A percentile compares a stretch with the other conserved stretches of the same genome.
Conservation (phyloP, 1,140 invertebrate genomes). For the Eumaeus atala region DNA sequence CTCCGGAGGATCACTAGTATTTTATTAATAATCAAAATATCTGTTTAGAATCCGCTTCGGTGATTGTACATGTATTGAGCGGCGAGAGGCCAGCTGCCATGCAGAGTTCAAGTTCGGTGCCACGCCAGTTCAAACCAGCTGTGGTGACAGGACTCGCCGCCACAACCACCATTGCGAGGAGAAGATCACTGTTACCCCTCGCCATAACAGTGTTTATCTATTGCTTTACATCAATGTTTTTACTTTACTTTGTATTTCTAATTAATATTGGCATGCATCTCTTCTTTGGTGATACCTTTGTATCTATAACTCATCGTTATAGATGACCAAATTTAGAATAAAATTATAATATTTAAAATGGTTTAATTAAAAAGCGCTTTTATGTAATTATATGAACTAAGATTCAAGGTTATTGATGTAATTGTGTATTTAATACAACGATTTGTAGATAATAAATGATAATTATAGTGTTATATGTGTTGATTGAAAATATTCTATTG, state of each 20-base stretch:
- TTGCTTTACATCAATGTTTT: slow-evolving; percentile 17
- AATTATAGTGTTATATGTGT: slow-evolving; percentile 2
- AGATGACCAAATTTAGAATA: slow-evolving; percentile 14
- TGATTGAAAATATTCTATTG: background rate
- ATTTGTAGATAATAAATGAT: slow-evolving; percentile 14
- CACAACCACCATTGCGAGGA: slow-evolving; percentile 30
- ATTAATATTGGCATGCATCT: slow-evolving; percentile 18
- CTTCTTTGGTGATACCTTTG: slow-evolving; percentile 17
- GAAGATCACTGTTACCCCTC: slow-evolving; percentile 20
- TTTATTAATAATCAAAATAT: background rate
- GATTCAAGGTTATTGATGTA: slow-evolving; percentile 14
- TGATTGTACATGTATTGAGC: slow-evolving; percentile 79
- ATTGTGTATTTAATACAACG: slow-evolving; percentile 17
- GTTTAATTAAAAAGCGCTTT: slow-evolving; percentile 13
- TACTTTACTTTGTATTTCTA: slow-evolving; percentile 20
- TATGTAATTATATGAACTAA: slow-evolving; percentile 13
- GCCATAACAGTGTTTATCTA: slow-evolving; percentile 16
- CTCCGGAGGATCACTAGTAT: no score
- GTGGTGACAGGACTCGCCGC: slow-evolving; percentile 35
- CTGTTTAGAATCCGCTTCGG: slow-evolving; percentile 77
- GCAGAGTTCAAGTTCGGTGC: slow-evolving; percentile 78
- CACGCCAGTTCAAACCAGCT: slow-evolving; percentile 44
- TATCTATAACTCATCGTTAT: background rate
- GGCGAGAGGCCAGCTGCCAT: slow-evolving; percentile 84
- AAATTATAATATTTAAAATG: slow-evolving; percentile 1